These are phyloP conservation scores for Protomyctophum bolini DNA, from an alignment of 2,113 vertebrate genomes.

Conservation along the genomic window DNA sequence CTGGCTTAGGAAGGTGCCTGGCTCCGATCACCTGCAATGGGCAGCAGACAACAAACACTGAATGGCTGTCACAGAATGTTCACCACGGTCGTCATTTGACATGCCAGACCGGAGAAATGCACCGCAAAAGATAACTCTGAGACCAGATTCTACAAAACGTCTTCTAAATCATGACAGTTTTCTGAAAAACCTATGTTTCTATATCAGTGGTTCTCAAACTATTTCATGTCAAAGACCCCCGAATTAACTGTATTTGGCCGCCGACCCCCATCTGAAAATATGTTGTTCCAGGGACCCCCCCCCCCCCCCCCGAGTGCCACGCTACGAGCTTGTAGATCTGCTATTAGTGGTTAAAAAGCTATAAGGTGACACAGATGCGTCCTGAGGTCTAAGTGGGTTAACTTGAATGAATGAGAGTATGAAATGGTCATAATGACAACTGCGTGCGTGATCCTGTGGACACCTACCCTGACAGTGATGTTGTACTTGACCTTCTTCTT, in stretches of 20 bases:
- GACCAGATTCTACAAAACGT: too few relatives aligned
- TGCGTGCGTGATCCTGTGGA: not conserved
- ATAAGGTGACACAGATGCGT: too few relatives aligned
- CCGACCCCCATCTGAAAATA: too few relatives aligned
- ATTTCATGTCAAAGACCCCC: too few relatives aligned
- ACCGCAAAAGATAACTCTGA: not conserved
- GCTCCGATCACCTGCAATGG: constrained; percentile 88
- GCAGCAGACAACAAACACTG: not conserved
- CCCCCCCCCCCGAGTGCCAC: too few relatives aligned
- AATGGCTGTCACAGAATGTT: not conserved
- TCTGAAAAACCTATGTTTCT: too few relatives aligned
- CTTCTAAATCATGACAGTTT: too few relatives aligned
- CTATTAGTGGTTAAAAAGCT: too few relatives aligned
- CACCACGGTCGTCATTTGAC: not conserved
- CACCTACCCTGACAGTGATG: constrained; percentile 70
- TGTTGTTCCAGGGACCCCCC: too few relatives aligned
- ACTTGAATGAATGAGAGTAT: not conserved
- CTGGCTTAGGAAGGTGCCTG: constrained; percentile 90
- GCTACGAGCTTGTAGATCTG: too few relatives aligned
- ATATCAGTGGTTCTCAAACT: too few relatives aligned
- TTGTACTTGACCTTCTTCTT: constrained; percentile 82
- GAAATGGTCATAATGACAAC: not conserved
- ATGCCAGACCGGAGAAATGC: not conserved
- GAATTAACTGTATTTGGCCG: too few relatives aligned
- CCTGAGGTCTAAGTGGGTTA: not conserved